Evolutionary conservation across 2,113 vertebrate species (phyloP), one percentile per base, ranked within the genome.

Genomic region (Callionymus lyra): DNA sequence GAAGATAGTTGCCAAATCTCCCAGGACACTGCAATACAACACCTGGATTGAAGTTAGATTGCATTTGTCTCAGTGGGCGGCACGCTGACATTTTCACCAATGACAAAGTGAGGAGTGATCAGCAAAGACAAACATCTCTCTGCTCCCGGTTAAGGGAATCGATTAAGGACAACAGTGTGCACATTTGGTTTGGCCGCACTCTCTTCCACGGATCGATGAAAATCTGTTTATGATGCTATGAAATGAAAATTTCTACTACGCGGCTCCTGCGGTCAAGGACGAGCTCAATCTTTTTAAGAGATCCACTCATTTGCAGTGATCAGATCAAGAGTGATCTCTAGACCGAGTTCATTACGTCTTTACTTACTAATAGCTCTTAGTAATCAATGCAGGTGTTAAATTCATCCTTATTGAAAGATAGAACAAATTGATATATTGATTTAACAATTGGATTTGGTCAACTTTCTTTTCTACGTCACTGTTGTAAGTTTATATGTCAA

Each of bases 221-320:
- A 46, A 72, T 76, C 60, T 53, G 60, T 73, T 80, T 76, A 75
- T 67, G 65, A 70, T 46, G 53, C 55, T 38, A 59, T 57, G 38
- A 60, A 68, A 72, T 60, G 18, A 59, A 34, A 44, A 35, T 66
- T 63, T 49, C 36, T 50, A 33, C 53, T 41, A 16, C 6, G 12
- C 54, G 46, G 48, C 52, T 57, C 21, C 40, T 47, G 45, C 35
- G 48, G 53, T 46, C 63, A 76, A 72, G 68, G 72, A 62, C 46
- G 17, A 27, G 31, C 50, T 41, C 38, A 51, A 60, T 39, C 35
- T 16, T 47, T 70, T 59, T 40, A 59, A 32, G 16, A n/a, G 34
- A 33, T 59, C 15, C 38, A 47, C 58, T 53, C 43, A 34, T 41
- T 53, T 18, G 54, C 12, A 44, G 16, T 63, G 53, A 69, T 73